Conservation (phyloP, 2,113 vertebrate species). For the Seriola rivoliana region DNA sequence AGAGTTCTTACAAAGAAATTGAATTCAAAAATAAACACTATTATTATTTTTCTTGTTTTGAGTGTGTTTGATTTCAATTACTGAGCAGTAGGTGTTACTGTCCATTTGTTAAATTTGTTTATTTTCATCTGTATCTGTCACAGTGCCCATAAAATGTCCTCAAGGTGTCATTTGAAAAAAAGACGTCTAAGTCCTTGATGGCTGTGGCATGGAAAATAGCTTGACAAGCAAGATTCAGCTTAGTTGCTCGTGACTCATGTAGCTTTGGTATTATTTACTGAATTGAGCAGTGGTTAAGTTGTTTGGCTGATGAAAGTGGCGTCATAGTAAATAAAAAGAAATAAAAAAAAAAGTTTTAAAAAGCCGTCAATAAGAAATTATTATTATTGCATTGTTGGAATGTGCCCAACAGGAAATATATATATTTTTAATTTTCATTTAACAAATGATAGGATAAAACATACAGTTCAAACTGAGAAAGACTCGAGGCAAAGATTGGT, state of each 20-base stretch:
- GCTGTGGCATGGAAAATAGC: background rate
- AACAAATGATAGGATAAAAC: background rate
- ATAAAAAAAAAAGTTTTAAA: too few species aligned
- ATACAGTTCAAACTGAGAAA: background rate
- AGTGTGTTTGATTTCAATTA: background rate
- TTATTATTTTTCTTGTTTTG: too few species aligned
- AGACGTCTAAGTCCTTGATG: background rate
- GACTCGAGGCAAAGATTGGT: background rate
- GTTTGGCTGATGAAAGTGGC: background rate
- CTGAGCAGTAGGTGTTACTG: background rate
- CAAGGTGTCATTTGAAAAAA: background rate
- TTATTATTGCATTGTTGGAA: background rate
- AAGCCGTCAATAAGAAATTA: background rate
- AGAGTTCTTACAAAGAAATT: too few species aligned
- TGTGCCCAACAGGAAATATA: background rate
- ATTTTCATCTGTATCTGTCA: background rate
- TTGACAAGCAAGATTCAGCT: background rate
- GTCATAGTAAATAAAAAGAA: background rate
- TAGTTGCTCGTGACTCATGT: background rate
- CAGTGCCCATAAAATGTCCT: background rate
- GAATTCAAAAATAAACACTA: too few species aligned
- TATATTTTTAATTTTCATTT: background rate
- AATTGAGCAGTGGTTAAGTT: background rate
- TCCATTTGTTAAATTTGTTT: background rate
- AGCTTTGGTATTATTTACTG: background rate